These are phyloP conservation scores for Echinometra lucunter DNA, from an alignment of 53 echinoderm and acorn worm species.

Conservation along the genomic window DNA sequence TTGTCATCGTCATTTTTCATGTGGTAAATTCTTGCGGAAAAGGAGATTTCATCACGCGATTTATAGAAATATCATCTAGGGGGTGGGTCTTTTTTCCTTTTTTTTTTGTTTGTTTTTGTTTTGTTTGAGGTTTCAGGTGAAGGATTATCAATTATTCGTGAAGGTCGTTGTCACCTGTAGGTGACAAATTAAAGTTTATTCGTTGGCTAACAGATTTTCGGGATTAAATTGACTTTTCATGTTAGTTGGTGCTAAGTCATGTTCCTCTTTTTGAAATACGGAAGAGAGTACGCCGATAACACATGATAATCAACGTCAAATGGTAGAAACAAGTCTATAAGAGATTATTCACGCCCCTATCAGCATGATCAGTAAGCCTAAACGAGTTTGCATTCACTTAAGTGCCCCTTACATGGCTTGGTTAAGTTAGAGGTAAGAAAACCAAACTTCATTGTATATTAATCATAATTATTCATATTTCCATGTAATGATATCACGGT, in stretches of 20 bases:
- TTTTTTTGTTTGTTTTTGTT: no score
- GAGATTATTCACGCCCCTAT: no score
- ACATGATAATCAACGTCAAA: neutral
- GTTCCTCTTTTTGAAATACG: neutral
- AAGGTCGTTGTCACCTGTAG: slow-evolving; percentile 5
- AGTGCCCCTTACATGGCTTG: no score
- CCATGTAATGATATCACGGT: no score
- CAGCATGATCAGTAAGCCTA: no score
- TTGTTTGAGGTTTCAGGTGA: neutral
- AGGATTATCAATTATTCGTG: slow-evolving; percentile 39
- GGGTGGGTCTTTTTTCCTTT: neutral
- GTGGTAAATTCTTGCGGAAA: neutral
- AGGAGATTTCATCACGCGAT: slow-evolving; percentile 47
- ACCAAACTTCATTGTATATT: no score
- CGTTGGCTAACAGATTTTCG: neutral
- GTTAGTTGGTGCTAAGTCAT: neutral
- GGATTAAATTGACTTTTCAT: neutral
- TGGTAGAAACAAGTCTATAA: neutral
- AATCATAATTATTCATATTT: no score
- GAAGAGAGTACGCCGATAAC: neutral
- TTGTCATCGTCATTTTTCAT: slow-evolving; percentile 26
- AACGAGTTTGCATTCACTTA: no score
- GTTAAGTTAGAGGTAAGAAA: no score
- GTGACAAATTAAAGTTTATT: neutral
- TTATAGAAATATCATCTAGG: neutral